Evolutionary conservation across 2,888 invertebrate genomes (phyloP).

Genomic region (Agonopterix arenella): DNA sequence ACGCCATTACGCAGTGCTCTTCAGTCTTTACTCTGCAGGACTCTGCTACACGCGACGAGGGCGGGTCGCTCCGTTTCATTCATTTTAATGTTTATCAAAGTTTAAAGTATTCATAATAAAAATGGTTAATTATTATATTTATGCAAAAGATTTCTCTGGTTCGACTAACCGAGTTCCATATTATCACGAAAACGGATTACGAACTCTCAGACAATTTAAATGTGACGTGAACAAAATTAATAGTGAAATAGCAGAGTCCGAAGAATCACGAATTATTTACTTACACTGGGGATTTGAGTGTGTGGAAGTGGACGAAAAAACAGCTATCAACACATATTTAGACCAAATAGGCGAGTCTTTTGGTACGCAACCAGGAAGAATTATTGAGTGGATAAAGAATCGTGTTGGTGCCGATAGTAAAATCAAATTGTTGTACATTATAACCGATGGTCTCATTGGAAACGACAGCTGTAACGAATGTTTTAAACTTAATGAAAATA

Average conservation of each 20-base stretch:
- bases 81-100: neutral
- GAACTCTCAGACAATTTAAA: constrained; percentile 22
- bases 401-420: constrained; percentile 12
- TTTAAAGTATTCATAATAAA: neutral
- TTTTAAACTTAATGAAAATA: constrained; percentile 19
- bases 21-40: too few relatives aligned
- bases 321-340: constrained; percentile 8
- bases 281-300: constrained; percentile 27
- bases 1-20: too few relatives aligned
- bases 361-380: constrained; percentile 12
- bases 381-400: constrained; percentile 7
- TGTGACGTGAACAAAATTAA: constrained; percentile 18
- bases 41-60: too few relatives aligned
- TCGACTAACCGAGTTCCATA: constrained; percentile 13
- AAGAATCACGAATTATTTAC: constrained; percentile 22
- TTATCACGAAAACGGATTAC: constrained; percentile 23
- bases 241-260: constrained; percentile 8
- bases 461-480: constrained; percentile 5
- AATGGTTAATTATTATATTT: constrained; percentile 19
- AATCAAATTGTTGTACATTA: constrained; percentile 27
- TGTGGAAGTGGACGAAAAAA: constrained; percentile 21
- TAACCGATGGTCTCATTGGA: constrained; percentile 27
- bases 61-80: too few relatives aligned
- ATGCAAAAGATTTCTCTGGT: constrained; percentile 27
- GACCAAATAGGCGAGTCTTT: neutral